phyloP scores from a whole-genome alignment of 1,140 invertebrate species.

The honey bee (Apis mellifera) region DNA sequence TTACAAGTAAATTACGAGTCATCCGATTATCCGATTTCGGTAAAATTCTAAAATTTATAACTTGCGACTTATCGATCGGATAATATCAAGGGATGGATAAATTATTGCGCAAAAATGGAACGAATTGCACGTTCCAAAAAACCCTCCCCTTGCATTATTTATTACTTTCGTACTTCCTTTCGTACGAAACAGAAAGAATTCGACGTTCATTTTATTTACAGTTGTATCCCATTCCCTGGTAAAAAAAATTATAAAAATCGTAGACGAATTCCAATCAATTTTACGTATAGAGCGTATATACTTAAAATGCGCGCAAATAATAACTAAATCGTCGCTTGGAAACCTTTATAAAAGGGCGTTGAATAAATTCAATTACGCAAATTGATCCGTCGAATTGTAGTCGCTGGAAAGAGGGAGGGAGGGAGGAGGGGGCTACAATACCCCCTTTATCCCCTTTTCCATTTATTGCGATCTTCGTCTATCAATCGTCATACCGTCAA shows the following conservation, averaged over 20 bases:
- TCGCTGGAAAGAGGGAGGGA: not conserved
- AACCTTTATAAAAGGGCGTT: not conserved
- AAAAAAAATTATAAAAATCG: not conserved
- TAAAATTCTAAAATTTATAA: too few species aligned
- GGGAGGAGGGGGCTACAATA: not conserved
- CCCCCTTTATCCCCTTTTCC: not conserved
- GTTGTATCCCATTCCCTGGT: too few species aligned
- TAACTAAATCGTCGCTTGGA: not conserved
- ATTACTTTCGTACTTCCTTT: too few species aligned
- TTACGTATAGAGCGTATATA: not conserved
- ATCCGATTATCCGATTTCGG: too few species aligned
- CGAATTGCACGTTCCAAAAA: too few species aligned
- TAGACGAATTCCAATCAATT: not conserved
- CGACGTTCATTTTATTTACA: too few species aligned
- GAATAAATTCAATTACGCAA: slow-evolving; percentile 20
- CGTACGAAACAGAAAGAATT: too few species aligned
- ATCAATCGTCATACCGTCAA: not conserved
- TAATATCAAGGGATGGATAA: too few species aligned
- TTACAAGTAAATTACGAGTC: too few species aligned
- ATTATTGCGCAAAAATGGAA: too few species aligned
- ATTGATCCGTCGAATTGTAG: slow-evolving; percentile 13
- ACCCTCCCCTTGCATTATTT: too few species aligned
- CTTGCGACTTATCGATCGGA: too few species aligned
- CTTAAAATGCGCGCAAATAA: not conserved
- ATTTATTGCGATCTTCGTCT: slow-evolving; percentile 19